These are phyloP conservation scores for Galbula dea DNA, from an alignment of 2,113 vertebrate species.

Conservation along the genomic window DNA sequence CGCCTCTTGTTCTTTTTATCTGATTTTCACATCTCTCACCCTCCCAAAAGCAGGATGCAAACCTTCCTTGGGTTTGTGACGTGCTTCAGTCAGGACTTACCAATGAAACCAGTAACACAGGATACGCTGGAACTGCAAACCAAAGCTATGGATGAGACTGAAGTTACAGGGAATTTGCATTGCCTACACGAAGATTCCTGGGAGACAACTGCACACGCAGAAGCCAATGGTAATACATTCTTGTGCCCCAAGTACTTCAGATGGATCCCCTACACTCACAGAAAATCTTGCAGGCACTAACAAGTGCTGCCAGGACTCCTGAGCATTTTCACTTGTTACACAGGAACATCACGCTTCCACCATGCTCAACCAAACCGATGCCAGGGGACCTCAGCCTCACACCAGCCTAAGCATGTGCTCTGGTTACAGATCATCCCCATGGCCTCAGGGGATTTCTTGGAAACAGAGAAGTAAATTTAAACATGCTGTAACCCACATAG, in stretches of 20 bases:
- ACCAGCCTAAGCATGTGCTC: fast-evolving
- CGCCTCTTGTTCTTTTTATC: not conserved
- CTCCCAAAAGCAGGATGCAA: not conserved
- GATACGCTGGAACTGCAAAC: not conserved
- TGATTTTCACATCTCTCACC: not conserved
- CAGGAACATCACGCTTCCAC: fast-evolving
- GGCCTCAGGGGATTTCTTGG: not conserved
- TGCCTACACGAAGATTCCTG: not conserved
- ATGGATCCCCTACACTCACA: not conserved
- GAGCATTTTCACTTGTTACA: not conserved
- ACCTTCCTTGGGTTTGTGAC: not conserved
- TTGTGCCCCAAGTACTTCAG: not conserved
- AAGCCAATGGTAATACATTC: fast-evolving
- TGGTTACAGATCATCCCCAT: fast-evolving
- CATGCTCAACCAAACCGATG: not conserved
- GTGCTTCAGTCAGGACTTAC: not conserved
- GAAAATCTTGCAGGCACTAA: not conserved
- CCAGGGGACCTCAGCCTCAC: fast-evolving
- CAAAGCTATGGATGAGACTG: fast-evolving
- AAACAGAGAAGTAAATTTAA: not conserved
- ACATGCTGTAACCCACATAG: fast-evolving
- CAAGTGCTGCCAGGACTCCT: not conserved
- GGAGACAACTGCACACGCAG: fast-evolving
- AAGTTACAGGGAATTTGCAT: not conserved
- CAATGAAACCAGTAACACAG: not conserved